Conservation (phyloP, 1,140 invertebrate species). For the Musca domestica region DNA sequence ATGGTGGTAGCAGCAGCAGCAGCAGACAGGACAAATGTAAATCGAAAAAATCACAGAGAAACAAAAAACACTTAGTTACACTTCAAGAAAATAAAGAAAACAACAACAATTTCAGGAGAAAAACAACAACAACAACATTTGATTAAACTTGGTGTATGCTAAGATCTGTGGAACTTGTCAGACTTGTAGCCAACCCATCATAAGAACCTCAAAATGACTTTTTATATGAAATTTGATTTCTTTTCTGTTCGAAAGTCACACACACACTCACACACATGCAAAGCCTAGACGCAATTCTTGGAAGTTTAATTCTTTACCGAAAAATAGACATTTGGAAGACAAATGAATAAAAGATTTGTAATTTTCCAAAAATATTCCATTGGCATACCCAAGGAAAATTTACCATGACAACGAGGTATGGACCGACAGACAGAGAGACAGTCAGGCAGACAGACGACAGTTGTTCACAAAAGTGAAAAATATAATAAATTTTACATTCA, state of each 20-base stretch:
- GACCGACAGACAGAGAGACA: neutral
- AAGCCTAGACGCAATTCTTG: neutral
- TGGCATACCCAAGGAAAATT: no score
- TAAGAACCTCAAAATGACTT: conserved; percentile 13
- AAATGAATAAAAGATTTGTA: conserved; percentile 22
- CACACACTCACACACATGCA: neutral
- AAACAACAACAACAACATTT: neutral
- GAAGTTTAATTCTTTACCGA: no score
- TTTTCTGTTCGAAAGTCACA: neutral
- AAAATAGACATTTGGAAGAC: conserved; percentile 4
- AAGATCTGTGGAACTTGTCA: neutral
- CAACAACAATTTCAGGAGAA: neutral
- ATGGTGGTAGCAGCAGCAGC: neutral
- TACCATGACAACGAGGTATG: no score
- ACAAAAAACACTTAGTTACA: neutral
- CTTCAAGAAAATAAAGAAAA: neutral
- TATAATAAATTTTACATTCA: conserved; percentile 27
- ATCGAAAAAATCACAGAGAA: neutral
- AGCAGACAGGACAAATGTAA: neutral
- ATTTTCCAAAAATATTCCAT: neutral
- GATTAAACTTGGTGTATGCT: conserved; percentile 3
- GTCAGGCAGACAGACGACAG: neutral
- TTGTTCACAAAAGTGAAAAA: neutral
- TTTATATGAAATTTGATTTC: conserved; percentile 13
- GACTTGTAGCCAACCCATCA: neutral